Evolutionary conservation across 2,113 vertebrate genomes (phyloP).

Genomic region (Tragelaphus strepsiceros): DNA sequence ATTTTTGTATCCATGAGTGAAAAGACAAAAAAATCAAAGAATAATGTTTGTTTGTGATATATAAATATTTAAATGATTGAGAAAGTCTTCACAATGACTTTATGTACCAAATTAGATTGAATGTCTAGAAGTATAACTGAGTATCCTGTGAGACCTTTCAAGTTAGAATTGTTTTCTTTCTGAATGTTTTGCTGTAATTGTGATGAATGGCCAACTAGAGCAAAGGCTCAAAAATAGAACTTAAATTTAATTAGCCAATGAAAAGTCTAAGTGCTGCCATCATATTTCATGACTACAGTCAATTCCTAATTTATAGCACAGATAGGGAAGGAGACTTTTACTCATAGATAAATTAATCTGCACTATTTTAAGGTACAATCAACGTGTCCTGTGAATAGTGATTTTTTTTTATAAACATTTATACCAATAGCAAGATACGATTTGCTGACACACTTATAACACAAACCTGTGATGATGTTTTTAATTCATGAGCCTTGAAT

Average conservation of each 20-base stretch:
- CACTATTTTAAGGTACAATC: conserved; percentile 3
- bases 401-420: not conserved
- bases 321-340: not conserved
- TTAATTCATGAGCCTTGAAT: not conserved
- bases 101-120: not conserved
- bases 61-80: not conserved
- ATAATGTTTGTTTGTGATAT: not conserved
- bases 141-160: not conserved
- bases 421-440: not conserved
- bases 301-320: conserved; percentile 35
- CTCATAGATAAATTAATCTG: not conserved
- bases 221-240: conserved; percentile 51
- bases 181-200: conserved; percentile 19
- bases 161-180: not conserved
- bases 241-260: conserved; percentile 63
- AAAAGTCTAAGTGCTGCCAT: conserved; percentile 41
- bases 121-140: not conserved
- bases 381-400: not conserved
- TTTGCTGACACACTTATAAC: not conserved
- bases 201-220: conserved; percentile 49
- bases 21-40: not conserved
- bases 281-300: conserved; percentile 16
- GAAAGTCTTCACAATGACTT: not conserved
- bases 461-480: not conserved
- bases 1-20: not conserved